Evolutionary conservation across 2,888 invertebrate species (phyloP).

Genomic region (Eugnorisma glareosa): DNA sequence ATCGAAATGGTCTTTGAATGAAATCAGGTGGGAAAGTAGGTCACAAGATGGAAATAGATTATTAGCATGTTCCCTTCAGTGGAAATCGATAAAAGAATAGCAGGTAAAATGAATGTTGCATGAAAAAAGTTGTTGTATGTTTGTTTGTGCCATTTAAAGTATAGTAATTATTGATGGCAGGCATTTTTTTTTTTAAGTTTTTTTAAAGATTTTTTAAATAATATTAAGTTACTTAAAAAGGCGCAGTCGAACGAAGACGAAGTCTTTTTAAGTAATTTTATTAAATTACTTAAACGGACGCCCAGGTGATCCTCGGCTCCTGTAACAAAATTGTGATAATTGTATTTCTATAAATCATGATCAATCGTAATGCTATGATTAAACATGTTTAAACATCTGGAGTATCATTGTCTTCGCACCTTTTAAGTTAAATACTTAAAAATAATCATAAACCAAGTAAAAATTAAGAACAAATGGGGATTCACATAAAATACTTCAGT

Average conservation of each 20-base stretch:
- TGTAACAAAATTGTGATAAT: neutral
- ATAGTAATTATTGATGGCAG: neutral
- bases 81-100: neutral
- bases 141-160: neutral
- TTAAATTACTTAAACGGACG: neutral
- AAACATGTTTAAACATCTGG: neutral
- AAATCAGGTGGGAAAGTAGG: conserved; percentile 38
- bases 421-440: neutral
- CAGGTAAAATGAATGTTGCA: too few relatives aligned
- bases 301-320: neutral
- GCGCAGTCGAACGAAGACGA: too few relatives aligned
- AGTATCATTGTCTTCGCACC: neutral
- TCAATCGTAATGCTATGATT: neutral
- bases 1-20: conserved; percentile 44
- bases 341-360: neutral
- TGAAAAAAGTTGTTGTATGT: too few relatives aligned
- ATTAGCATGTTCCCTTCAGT: neutral
- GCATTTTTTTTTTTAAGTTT: too few relatives aligned
- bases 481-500: neutral
- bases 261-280: too few relatives aligned
- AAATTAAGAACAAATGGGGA: neutral
- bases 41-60: conserved; percentile 18
- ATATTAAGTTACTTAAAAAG: too few relatives aligned
- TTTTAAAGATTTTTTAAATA: too few relatives aligned
- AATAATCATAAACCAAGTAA: neutral